These are phyloP conservation scores for Eurytoma californica DNA, from an alignment of 2,888 invertebrate genomes.

Conservation along the genomic window DNA sequence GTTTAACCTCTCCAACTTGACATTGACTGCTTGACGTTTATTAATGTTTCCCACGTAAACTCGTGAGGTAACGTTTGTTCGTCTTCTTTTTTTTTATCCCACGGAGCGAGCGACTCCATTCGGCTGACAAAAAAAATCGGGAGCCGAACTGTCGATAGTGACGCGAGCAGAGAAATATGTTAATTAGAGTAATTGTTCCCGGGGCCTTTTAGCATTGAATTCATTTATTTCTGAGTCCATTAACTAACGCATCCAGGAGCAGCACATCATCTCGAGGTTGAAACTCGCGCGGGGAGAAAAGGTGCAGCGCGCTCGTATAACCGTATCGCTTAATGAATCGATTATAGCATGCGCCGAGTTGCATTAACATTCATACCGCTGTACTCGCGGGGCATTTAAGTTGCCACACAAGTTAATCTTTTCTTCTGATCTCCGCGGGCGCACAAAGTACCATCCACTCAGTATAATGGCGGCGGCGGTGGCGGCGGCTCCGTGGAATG, in stretches of 20 bases:
- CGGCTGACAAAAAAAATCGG: too few relatives aligned
- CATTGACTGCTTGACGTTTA: background rate
- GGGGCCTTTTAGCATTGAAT: conserved; percentile 15
- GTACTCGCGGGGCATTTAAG: conserved; percentile 19
- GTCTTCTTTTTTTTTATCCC: too few relatives aligned
- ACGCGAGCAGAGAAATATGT: background rate
- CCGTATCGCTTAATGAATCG: conserved; percentile 44
- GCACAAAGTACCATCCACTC: conserved; percentile 33
- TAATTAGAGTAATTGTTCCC: background rate
- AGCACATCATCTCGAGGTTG: conserved; percentile 13
- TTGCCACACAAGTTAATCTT: conserved; percentile 49
- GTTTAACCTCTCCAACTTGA: conserved; percentile 10
- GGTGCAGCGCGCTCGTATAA: background rate
- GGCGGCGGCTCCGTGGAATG: background rate
- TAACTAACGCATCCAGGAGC: conserved; percentile 21
- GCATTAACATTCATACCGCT: conserved; percentile 41
- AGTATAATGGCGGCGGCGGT: background rate
- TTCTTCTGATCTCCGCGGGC: conserved; percentile 41
- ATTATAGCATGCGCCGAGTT: conserved; percentile 36
- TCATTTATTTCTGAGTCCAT: conserved; percentile 26
- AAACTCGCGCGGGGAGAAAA: background rate
- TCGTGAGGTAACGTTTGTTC: background rate
- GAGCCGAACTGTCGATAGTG: background rate
- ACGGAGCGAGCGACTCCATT: too few relatives aligned
- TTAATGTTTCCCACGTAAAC: conserved; percentile 3